These are phyloP conservation scores for Hafferia zeledoni DNA, from an alignment of 2,797 vertebrate genomes.

Conservation along the genomic window DNA sequence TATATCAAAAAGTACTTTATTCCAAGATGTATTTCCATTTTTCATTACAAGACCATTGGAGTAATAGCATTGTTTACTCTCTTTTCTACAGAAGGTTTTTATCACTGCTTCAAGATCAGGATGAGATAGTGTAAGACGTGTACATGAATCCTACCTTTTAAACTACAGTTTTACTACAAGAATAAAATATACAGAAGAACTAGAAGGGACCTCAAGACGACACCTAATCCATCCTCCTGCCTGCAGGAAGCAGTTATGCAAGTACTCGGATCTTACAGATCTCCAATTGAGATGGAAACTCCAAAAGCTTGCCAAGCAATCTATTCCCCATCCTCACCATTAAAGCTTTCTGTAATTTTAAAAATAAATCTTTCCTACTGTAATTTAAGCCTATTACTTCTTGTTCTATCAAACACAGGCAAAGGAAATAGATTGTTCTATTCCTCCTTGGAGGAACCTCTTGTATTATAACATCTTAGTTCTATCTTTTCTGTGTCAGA, in stretches of 20 bases:
- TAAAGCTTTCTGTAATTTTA: slow-evolving; percentile 51
- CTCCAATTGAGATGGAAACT: slow-evolving; percentile 33
- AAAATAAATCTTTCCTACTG: slow-evolving; percentile 48
- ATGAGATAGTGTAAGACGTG: background rate
- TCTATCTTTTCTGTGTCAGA: slow-evolving; percentile 30
- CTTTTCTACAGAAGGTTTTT: slow-evolving; percentile 19
- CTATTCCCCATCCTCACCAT: slow-evolving; percentile 9
- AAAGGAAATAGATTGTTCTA: slow-evolving; percentile 43
- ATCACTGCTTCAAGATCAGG: background rate
- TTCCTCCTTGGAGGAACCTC: slow-evolving; percentile 28
- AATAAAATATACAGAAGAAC: slow-evolving; percentile 21
- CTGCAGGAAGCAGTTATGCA: slow-evolving; percentile 28
- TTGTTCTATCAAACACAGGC: slow-evolving; percentile 19
- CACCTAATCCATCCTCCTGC: slow-evolving; percentile 23
- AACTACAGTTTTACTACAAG: slow-evolving; percentile 2
- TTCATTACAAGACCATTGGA: slow-evolving; percentile 26
- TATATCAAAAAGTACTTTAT: slow-evolving; percentile 46
- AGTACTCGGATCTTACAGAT: slow-evolving; percentile 23
- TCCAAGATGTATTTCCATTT: slow-evolving; percentile 38
- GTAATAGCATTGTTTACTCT: slow-evolving; percentile 36
- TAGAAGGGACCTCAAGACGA: slow-evolving; percentile 8
- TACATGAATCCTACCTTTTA: background rate
- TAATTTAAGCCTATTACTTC: slow-evolving; percentile 42
- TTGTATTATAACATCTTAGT: background rate
- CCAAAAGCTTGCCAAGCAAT: slow-evolving; percentile 43